Percentiles rank a stretch among this genome's conserved stretches.
Conservation (phyloP, 2,797 vertebrate species). For the Zenarchopterus dispar region DNA sequence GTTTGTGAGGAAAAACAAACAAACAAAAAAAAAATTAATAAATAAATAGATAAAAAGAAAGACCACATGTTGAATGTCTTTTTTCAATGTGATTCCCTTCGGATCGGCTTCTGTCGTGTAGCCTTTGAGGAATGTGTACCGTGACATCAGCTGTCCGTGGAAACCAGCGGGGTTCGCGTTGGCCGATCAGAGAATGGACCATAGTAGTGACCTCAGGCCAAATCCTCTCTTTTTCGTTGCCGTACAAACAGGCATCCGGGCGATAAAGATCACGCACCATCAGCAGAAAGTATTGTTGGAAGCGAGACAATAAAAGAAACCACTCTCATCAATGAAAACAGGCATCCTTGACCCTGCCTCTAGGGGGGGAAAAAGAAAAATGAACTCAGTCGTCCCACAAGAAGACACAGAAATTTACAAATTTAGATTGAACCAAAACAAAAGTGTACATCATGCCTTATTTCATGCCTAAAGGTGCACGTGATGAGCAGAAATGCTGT, state of each 20-base stretch:
- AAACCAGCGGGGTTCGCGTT: slow-evolving; percentile 67
- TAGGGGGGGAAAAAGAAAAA: slow-evolving; percentile 34
- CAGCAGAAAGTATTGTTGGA: slow-evolving; percentile 83
- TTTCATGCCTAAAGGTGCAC: slow-evolving; percentile 58
- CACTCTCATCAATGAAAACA: slow-evolving; percentile 77
- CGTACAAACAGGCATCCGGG: slow-evolving; percentile 78
- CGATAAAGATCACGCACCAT: slow-evolving; percentile 80
- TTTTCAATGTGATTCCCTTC: slow-evolving; percentile 73
- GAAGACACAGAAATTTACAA: slow-evolving; percentile 42
- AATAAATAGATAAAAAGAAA: slow-evolving; percentile 40
- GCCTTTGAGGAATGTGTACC: slow-evolving; percentile 57
- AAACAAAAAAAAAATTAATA: no score
- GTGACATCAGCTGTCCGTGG: slow-evolving; percentile 58
- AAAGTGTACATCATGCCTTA: slow-evolving; percentile 54
- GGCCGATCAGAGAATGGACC: slow-evolving; percentile 73
- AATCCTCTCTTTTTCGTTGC: slow-evolving; percentile 80
- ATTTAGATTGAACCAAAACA: slow-evolving; percentile 53
- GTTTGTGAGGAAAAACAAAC: slow-evolving; percentile 48
- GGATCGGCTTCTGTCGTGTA: slow-evolving; percentile 58
- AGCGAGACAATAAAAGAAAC: slow-evolving; percentile 80
- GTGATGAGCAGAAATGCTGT: slow-evolving; percentile 55
- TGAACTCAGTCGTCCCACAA: slow-evolving; percentile 35
- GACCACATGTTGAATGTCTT: slow-evolving; percentile 78
- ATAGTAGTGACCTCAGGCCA: slow-evolving; percentile 78
- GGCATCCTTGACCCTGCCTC: slow-evolving; percentile 76